Percentiles rank a stretch among this genome's conserved stretches.
phyloP scores from a whole-genome alignment of 2,113 vertebrate genomes.

The Nycticryphes semicollaris region DNA sequence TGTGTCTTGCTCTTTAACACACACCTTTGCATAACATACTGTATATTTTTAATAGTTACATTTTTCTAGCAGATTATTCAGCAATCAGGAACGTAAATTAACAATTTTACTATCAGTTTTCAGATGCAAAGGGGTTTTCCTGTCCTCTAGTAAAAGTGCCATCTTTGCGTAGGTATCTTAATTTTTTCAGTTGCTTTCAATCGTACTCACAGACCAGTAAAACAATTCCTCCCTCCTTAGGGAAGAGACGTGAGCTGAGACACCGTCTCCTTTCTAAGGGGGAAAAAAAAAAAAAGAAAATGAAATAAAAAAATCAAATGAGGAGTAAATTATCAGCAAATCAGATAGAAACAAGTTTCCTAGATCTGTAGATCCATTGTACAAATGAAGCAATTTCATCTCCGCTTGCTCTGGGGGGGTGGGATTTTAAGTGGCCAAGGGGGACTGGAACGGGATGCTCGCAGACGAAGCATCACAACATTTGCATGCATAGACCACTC shows the following conservation, averaged over 20 bases:
- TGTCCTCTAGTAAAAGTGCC: constrained; percentile 4
- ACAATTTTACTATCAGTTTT: neutral
- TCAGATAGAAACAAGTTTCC: constrained; percentile 75
- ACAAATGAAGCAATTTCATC: constrained; percentile 76
- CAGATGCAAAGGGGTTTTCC: constrained; percentile 38
- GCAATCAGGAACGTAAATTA: neutral
- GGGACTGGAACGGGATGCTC: constrained; percentile 68
- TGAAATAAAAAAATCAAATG: constrained; percentile 42
- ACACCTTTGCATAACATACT: constrained; percentile 34
- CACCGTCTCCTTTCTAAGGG: neutral
- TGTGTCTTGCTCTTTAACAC: constrained; percentile 35
- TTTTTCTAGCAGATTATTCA: constrained; percentile 37
- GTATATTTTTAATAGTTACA: neutral
- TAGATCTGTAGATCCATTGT: constrained; percentile 70
- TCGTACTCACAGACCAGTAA: neutral
- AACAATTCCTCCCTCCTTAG: constrained; percentile 41
- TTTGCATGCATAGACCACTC: constrained; percentile 73
- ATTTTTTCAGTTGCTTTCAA: constrained; percentile 55
- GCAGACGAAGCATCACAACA: constrained; percentile 71
- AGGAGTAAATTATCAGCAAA: constrained; percentile 76
- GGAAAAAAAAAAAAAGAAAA: too few species aligned
- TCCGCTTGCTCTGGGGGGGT: constrained; percentile 55
- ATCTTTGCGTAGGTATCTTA: constrained; percentile 24
- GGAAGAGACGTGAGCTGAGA: constrained; percentile 38
- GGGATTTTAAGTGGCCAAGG: constrained; percentile 74